Conservation (phyloP, 1,140 invertebrate genomes). For the Paralvinella palmiformis region DNA sequence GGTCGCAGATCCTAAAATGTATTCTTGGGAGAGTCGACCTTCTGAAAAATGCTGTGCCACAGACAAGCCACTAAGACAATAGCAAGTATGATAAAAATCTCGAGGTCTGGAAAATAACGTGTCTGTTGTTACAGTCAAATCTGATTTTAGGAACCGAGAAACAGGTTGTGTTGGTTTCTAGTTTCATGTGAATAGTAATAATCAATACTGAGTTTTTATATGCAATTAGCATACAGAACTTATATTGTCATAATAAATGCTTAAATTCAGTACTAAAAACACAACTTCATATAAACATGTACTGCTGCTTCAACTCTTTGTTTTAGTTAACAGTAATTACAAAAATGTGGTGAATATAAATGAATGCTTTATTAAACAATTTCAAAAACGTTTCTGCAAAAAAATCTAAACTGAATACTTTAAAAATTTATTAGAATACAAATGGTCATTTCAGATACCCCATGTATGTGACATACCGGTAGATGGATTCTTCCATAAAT, state of each 20-base stretch:
- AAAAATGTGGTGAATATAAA: too few species aligned
- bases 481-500: background rate
- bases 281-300: background rate
- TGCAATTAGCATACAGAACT: background rate
- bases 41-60: constrained; percentile 79
- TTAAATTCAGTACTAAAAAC: background rate
- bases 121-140: background rate
- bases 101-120: constrained; percentile 56
- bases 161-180: background rate
- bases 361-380: too few species aligned
- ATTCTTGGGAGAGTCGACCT: constrained; percentile 46
- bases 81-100: constrained; percentile 96
- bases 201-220: background rate
- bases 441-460: background rate
- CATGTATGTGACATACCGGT: background rate
- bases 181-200: background rate
- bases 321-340: too few species aligned
- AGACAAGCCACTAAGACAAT: constrained; percentile 88
- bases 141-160: background rate
- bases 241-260: background rate
- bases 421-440: background rate
- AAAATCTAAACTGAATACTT: background rate
- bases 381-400: too few species aligned
- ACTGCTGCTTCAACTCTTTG: too few species aligned
- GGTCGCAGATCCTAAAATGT: constrained; percentile 56